These are phyloP conservation scores for Drosophila tristis DNA, from an alignment of 1,140 invertebrate genomes.

Conservation along the genomic window DNA sequence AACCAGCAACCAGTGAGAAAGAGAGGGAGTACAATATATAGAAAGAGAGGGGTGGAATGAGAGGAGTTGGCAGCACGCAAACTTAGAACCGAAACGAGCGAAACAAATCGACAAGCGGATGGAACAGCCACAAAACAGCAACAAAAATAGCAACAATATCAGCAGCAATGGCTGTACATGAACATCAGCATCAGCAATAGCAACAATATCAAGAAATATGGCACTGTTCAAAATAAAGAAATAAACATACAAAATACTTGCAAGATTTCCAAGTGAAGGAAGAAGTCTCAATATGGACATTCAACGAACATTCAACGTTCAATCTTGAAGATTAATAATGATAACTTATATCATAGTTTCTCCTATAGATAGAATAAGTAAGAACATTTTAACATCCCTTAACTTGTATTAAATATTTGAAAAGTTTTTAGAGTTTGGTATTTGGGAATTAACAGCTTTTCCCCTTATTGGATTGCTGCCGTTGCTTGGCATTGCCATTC, in stretches of 20 bases:
- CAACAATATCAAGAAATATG: conserved; percentile 22
- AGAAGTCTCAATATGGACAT: background rate
- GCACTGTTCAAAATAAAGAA: conserved; percentile 66
- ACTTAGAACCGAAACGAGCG: conserved; percentile 76
- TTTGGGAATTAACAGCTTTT: too few species aligned
- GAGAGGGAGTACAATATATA: conserved; percentile 6
- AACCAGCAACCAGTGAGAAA: conserved; percentile 22
- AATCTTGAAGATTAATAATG: conserved; percentile 1
- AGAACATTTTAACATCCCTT: too few species aligned
- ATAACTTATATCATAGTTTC: too few species aligned
- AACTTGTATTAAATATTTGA: too few species aligned
- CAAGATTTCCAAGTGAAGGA: conserved; percentile 42
- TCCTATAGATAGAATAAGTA: background rate
- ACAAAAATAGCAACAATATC: conserved; percentile 36
- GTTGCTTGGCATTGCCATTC: background rate
- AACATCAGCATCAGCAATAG: conserved; percentile 2
- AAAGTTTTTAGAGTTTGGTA: too few species aligned
- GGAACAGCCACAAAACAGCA: conserved; percentile 44
- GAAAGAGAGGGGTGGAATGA: background rate
- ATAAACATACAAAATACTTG: conserved; percentile 62
- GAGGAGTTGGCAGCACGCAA: conserved; percentile 60
- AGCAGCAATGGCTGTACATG: background rate
- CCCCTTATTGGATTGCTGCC: too few species aligned
- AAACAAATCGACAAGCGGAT: conserved; percentile 64
- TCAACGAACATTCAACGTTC: too few species aligned